Evolutionary conservation across 2,888 invertebrate species (phyloP).

Genomic region (Plebejus melissa): DNA sequence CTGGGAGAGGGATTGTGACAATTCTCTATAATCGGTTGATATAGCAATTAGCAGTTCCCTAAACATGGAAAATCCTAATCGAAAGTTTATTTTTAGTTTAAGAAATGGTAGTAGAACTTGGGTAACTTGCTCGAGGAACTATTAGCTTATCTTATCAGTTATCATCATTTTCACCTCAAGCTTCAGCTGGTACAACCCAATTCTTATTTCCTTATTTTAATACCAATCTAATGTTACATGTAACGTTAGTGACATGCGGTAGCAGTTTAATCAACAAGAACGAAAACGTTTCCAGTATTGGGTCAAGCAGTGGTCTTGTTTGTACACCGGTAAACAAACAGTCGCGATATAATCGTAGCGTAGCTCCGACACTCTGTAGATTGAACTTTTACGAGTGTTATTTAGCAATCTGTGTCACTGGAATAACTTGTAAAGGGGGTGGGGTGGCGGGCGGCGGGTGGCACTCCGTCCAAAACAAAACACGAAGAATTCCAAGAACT

Average conservation of each 20-base stretch:
- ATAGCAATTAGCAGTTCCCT: neutral
- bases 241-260: neutral
- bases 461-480: conserved; percentile 59
- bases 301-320: neutral
- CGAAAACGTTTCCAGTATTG: neutral
- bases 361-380: conserved; percentile 34
- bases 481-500: conserved; percentile 68
- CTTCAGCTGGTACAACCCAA: too few relatives aligned
- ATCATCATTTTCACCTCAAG: neutral
- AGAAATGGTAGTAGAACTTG: too few relatives aligned
- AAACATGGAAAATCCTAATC: neutral
- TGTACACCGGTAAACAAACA: conserved; percentile 31
- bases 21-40: neutral
- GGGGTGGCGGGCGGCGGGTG: conserved; percentile 43
- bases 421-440: conserved; percentile 50
- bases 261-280: neutral
- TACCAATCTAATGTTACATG: neutral
- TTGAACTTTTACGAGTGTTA: conserved; percentile 42
- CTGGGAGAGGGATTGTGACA: neutral
- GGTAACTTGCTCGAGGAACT: neutral
- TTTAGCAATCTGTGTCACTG: conserved; percentile 51
- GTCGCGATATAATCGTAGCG: conserved; percentile 32
- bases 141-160: neutral
- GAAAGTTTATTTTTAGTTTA: too few relatives aligned
- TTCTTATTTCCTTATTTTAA: neutral